Evolutionary conservation across 2,888 invertebrate genomes (phyloP), one percentile per base, ranked within the genome.

Genomic region (Drosophila kanekoi): DNA sequence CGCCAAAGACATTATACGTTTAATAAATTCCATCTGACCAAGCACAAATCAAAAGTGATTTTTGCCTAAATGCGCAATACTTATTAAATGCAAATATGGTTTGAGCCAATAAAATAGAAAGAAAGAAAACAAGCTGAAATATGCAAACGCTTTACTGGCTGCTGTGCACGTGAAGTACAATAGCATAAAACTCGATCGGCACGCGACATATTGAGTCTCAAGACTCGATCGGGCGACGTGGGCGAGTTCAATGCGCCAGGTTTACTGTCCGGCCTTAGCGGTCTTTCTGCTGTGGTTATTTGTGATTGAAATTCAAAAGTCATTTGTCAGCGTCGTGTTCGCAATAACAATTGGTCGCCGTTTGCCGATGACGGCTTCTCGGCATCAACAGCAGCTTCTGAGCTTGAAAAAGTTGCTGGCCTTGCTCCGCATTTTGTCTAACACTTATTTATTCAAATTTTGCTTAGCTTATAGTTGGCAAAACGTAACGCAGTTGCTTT

Each of bases 211-310:
- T 56, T 64, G 53, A 35, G 60, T 47, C 32, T 43, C 37, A 10
- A 14, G n/a, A n/a, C n/a, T n/a, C n/a, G 14, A 28, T 23, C 20
- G 13, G 37, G 6, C 16, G 20, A 32, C 28, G 35, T 51, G 45
- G 61, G 48, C 65, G 77, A 81, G 85, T 85, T 85, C 85, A 85
- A 77, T 85, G 85, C 45, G 72, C 85, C 83, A 61, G 61, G 62
- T 23, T 70, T 57, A 49, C 43, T 28, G 57, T 47, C n/a, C 66
- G 76, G 68, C 66, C 73, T 77, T 63, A 71, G 66, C 60, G 48
- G 68, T 41, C 47, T 28, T 72, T 61, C 63, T 54, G 57, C 40
- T 77, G 44, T 18, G 18, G 20, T 54, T 69, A 23, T 56, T 64
- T 74, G 58, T 67, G 59, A 59, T 56, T 75, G 67, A 67, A 77